Base-by-base conservation (phyloP, 30 jellyfish, hydroid and myxozoan genomes). In the Sanderia malayensis region DNA sequence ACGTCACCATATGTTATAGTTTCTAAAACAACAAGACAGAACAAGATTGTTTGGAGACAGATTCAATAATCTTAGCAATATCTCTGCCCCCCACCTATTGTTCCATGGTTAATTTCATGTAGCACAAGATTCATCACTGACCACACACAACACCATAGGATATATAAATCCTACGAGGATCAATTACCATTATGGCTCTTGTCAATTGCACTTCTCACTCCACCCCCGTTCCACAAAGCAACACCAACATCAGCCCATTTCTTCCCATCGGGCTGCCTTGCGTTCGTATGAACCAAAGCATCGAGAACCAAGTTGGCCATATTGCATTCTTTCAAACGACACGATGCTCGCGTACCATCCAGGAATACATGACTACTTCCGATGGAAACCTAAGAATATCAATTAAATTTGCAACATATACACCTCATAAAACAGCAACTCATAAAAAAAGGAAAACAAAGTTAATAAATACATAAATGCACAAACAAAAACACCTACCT, bases 161-260 rank as follows among this genome's bases (percentile, higher is more conserved):
- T 61, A 30, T 6, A 7, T 61, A 61, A 61, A 61, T 23, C 23
- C 23, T 15, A 25, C n/a, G n/a, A n/a, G n/a, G n/a, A n/a, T n/a
- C n/a, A n/a, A n/a, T n/a, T 70, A 90, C 98, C 98, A 30, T 79
- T 57, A 10, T 81, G 84, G 8, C 30, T 23, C 41, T 92, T 92
- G 76, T 80, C 82, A 19, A 92, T 74, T 17, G 96, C 78, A 4
- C 95, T 41, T 55, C 96, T 49, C 1, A 92, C 53, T 17, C 95
- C 96, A 21, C 98, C 98, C 3, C 93, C 95, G 79, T 92, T 92
- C 96, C 93, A 73, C 18, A 92, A 2, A 27, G 95, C 96, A 18
- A 85, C 76, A 33, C 93, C 85, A 60, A 77, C 81, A 31, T 76
- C 92, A 17, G 97, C 93, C 97, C 97, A 89, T 64, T 83, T 73